Base-by-base conservation (phyloP, 2,797 vertebrate genomes). In the Corythornis leucogaster region DNA sequence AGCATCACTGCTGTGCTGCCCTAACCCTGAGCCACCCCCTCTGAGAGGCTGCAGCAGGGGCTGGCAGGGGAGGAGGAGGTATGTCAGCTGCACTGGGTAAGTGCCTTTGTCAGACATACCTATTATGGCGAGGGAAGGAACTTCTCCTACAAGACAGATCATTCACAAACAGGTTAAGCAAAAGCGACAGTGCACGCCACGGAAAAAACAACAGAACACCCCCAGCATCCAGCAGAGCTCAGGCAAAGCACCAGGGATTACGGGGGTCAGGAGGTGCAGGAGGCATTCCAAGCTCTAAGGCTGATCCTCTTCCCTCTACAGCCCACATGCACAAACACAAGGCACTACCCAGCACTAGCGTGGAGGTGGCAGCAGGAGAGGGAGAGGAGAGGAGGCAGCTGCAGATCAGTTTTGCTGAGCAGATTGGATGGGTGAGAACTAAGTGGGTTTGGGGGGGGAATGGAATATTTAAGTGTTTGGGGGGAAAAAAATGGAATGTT, bases 151-250 rank as follows among this genome's bases (percentile, higher is more conserved):
- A 95, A 95, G 95, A 95, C 91, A 96, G 92, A 96, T 93, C 95
- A 94, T 81, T 96, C 96, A 96, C 91, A 96, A 95, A 96, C 95
- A 96, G 95, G 95, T 96, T 95, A 96, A 95, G 93, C 94, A 94
- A 92, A 82, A 96, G 93, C 15, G 33, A 95, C 90, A 95, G 93
- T 64, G 81, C 93, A 85, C 26, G 95, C 12, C 93, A 42, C 71
- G 59, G 46, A 80, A 91, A 89, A 74, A 67, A 22, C 63, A 14
- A 62, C 10, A 40, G 31, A 35, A 35, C 35, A 35, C 35, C 35
- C 35, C 35, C 35, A 35, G 35, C 35, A 46, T 17, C 9, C 57
- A 80, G 21, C 76, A 67, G 40, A 33, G 61, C 26, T 87, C 94
- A 96, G 95, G 93, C 93, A 96, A 79, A 86, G 55, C 63, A 94